Evolutionary conservation across 2,888 invertebrate genomes (phyloP), one percentile per base, ranked within the genome.

Genomic region (Notodonta dromedarius): DNA sequence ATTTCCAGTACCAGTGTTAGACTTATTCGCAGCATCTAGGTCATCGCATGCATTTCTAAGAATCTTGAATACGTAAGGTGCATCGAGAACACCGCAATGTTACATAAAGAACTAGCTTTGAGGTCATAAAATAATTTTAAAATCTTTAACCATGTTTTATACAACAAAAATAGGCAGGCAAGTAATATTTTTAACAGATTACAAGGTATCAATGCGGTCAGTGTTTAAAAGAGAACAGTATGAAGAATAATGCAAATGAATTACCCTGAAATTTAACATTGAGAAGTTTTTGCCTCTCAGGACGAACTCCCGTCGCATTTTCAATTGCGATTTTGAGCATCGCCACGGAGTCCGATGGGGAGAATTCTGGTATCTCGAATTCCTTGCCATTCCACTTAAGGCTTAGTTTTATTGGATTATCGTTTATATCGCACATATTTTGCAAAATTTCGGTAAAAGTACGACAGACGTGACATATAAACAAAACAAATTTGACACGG

Each of bases 331-430:
- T 95, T 90, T 98, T 98, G 70, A 99, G 92, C 87, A 96, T 95
- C 16, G 95, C 95, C 0, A 99, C 97, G 3, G 97, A 97, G 78
- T 97, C 97, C 57, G 95, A 96, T 65, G 96, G 96, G 13, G 95
- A 94, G 66, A 98, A 92, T 83, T 96, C 96, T 55, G 94, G 94
- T 66, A 99, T 95, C 71, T 95, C 95, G 84, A 95, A 98, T 86
- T 99, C 98, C 80, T 98, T 97, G 58, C 98, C 98, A 87, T 97
- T 97, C 98, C 98, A 99, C 94, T 98, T 98, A 8, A 99, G 96
- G 74, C 96, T 95, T 67, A 98, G 75, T 78, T 92, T 93, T 67
- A 93, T 72, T 55, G 89, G 85, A 83, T 82, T 92, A 69, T 93
- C 93, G 77, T 91, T 92, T 71, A 91, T 70, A 87, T 93, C 93